Evolutionary conservation across 2,797 vertebrate genomes (phyloP).

Genomic region (Sebastes baramenuke): DNA sequence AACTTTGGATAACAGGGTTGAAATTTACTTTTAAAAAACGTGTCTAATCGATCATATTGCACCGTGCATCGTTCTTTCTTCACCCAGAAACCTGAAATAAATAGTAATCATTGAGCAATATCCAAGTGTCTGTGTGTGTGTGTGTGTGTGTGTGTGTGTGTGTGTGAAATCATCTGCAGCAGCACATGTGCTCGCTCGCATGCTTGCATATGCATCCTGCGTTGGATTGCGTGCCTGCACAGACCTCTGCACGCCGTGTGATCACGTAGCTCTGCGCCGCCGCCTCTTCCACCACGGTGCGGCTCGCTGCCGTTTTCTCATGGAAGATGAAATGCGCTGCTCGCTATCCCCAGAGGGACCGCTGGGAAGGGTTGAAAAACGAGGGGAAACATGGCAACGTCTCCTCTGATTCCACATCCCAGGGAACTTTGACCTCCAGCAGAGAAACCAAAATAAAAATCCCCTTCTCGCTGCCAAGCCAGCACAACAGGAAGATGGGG

Average conservation of each 20-base stretch:
- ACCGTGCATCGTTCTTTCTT: not conserved
- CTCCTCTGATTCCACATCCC: conserved; percentile 75
- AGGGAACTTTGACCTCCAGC: conserved; percentile 75
- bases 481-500: conserved; percentile 73
- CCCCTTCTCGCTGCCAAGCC: conserved; percentile 63
- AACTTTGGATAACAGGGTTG: not conserved
- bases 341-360: conserved; percentile 45
- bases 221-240: conserved; percentile 20
- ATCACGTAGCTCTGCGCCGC: conserved; percentile 7
- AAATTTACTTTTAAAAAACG: not conserved
- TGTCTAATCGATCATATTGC: not conserved
- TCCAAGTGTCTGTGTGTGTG: not conserved
- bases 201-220: conserved; percentile 13
- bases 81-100: not conserved
- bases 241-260: conserved; percentile 21
- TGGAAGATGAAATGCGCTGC: conserved; percentile 68
- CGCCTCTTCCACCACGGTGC: not conserved
- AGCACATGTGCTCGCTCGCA: conserved; percentile 29
- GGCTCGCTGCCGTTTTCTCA: conserved; percentile 64
- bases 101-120: not conserved
- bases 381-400: conserved; percentile 66
- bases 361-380: conserved; percentile 58
- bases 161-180: conserved; percentile 22
- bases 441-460: conserved; percentile 78
- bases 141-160: conserved; percentile 22